Conservation (phyloP, 1,140 invertebrate species). For the Drosophila melanica region DNA sequence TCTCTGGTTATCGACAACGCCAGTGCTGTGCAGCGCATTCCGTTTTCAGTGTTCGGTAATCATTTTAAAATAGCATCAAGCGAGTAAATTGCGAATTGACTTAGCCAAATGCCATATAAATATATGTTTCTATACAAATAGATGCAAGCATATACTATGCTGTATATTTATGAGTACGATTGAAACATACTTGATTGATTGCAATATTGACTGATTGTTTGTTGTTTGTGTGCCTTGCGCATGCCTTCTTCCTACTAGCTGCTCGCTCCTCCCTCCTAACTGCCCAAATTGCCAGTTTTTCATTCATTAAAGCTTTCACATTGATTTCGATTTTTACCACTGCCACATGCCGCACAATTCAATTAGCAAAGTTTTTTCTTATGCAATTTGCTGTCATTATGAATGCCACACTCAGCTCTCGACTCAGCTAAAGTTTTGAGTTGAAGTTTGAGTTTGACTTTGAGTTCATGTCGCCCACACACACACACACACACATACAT, state of each 20-base stretch:
- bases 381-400: conserved; percentile 5
- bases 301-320: no score
- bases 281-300: conserved; percentile 8
- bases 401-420: background rate
- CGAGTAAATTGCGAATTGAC: conserved; percentile 56
- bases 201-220: conserved; percentile 73
- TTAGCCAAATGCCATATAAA: conserved; percentile 55
- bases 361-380: conserved; percentile 29
- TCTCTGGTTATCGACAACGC: background rate
- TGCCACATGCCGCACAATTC: conserved; percentile 24
- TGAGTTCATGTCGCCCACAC: background rate
- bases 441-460: background rate
- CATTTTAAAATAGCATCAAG: background rate
- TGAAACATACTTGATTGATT: conserved; percentile 76
- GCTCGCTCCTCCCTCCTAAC: background rate
- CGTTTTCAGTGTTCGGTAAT: background rate
- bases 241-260: background rate
- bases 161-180: conserved; percentile 20
- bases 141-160: background rate
- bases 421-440: background rate
- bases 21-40: conserved; percentile 9
- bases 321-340: conserved; percentile 4
- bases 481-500: background rate
- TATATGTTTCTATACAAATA: conserved; percentile 1
- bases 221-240: conserved; percentile 10